phyloP scores from a whole-genome alignment of 2,113 vertebrate genomes.

The Hoplias malabaricus region DNA sequence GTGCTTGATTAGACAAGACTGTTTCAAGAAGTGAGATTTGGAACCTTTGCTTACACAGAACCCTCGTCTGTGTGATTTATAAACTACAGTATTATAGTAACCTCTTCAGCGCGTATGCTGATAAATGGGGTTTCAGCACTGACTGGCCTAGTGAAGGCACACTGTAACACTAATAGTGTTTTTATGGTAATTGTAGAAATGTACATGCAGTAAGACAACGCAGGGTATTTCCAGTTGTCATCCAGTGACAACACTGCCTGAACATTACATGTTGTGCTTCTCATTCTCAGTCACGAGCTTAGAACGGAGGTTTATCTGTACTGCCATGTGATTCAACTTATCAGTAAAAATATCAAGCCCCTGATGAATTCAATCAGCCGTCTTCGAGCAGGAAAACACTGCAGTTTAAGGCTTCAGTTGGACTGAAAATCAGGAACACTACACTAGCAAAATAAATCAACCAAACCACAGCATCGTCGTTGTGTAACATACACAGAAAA shows the following conservation, averaged over 20 bases:
- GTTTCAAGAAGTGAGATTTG: not conserved
- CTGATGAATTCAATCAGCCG: not conserved
- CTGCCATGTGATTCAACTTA: not conserved
- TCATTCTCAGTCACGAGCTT: not conserved
- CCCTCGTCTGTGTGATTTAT: not conserved
- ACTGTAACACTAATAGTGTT: not conserved
- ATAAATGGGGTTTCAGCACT: not conserved
- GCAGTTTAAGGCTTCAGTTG: not conserved
- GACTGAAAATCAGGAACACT: not conserved
- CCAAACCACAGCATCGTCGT: not conserved
- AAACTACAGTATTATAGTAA: not conserved
- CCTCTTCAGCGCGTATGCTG: not conserved
- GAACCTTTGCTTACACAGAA: too few species aligned
- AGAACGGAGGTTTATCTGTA: not conserved
- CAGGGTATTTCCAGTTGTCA: not conserved
- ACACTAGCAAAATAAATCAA: not conserved
- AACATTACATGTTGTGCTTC: not conserved
- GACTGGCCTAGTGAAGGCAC: not conserved
- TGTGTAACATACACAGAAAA: not conserved
- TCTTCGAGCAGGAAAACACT: not conserved
- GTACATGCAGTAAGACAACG: not conserved
- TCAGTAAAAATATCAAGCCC: slow-evolving; percentile 7
- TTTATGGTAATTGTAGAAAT: not conserved
- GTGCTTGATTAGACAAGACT: too few species aligned
- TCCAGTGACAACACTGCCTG: not conserved